These are phyloP conservation scores for Drosophila kepulauana DNA, from an alignment of 1,140 invertebrate genomes.

Conservation along the genomic window DNA sequence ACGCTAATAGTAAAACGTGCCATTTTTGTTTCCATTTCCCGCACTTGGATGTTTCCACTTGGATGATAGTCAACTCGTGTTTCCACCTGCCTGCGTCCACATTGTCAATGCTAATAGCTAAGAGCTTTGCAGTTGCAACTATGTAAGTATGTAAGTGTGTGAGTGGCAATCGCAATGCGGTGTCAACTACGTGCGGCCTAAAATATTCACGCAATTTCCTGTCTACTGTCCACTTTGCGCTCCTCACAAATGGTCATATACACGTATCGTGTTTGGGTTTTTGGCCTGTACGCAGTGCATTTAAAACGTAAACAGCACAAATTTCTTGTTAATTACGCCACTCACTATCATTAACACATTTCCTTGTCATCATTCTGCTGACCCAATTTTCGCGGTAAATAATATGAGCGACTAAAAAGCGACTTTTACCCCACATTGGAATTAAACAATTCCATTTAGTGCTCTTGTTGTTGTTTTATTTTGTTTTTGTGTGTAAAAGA, in stretches of 20 bases:
- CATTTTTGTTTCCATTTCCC: too few relatives aligned
- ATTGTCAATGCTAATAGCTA: neutral
- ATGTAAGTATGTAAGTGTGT: too few relatives aligned
- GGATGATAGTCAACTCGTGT: neutral
- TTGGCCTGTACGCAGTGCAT: conserved; percentile 34
- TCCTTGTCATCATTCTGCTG: conserved; percentile 71
- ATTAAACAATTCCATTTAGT: conserved; percentile 40
- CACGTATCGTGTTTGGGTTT: conserved; percentile 16
- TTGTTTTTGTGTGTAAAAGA: conserved; percentile 11
- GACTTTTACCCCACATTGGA: conserved; percentile 22
- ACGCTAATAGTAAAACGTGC: too few relatives aligned
- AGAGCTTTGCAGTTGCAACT: neutral
- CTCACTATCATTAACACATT: conserved; percentile 74
- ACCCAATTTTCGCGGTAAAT: conserved; percentile 62
- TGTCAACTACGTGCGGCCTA: conserved; percentile 7
- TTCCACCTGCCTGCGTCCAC: neutral
- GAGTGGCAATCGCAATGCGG: neutral
- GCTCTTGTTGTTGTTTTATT: conserved; percentile 20
- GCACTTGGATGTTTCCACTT: neutral
- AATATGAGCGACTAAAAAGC: conserved; percentile 49
- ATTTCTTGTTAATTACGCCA: conserved; percentile 69
- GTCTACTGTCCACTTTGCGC: conserved; percentile 42
- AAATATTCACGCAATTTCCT: conserved; percentile 66
- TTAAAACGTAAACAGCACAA: conserved; percentile 43
- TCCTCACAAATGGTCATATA: conserved; percentile 31